phyloP scores from a whole-genome alignment of 37 sponge, comb jelly and placozoan genomes.

The Cliona cf. orientalis region DNA sequence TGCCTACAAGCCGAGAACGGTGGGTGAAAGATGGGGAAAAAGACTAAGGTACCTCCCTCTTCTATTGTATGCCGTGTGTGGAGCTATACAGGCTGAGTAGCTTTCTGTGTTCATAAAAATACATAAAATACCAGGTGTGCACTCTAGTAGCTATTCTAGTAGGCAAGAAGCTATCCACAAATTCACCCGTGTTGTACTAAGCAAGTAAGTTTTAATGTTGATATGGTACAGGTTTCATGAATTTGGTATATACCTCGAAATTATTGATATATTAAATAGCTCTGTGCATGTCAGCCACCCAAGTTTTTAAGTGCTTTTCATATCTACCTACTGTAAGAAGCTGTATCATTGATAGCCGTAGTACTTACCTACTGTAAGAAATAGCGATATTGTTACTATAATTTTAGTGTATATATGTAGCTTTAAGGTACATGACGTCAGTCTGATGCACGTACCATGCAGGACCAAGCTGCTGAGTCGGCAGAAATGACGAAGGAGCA shows the following conservation, averaged over 20 bases:
- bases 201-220: no score
- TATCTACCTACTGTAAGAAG: no score
- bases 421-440: not conserved
- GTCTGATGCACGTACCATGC: not conserved
- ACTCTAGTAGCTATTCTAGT: no score
- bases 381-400: not conserved
- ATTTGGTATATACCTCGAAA: no score
- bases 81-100: not conserved
- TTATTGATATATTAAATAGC: no score
- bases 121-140: not conserved
- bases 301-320: not conserved
- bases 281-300: not conserved
- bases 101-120: not conserved
- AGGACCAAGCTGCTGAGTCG: not conserved
- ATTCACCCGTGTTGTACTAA: no score
- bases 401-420: not conserved
- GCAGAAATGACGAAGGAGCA: slow-evolving; percentile 11
- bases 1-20: not conserved
- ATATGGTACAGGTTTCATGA: no score
- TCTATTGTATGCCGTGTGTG: not conserved
- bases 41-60: slow-evolving; percentile 22
- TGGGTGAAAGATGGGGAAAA: slow-evolving; percentile 21
- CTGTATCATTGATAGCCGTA: no score
- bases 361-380: no score
- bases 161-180: no score